Base-by-base conservation (phyloP, 2,888 invertebrate species). In the Chymomyza caudatula region DNA sequence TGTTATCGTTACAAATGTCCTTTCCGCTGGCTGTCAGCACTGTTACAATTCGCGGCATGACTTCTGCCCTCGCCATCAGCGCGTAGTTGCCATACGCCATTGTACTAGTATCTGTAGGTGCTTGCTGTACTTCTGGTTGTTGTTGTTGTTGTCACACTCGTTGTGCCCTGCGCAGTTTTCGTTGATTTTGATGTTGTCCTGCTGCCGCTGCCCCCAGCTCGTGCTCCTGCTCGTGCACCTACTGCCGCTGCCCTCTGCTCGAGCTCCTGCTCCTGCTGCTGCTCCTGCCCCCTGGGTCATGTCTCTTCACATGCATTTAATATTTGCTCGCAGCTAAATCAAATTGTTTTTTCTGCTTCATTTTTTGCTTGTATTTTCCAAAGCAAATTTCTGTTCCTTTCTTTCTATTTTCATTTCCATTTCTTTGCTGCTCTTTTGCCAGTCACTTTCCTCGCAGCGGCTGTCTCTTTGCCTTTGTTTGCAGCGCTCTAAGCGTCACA, bases 1-100 rank as follows among this genome's bases (percentile, higher is more conserved):
- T 81, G 83, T 81, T 82, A 82, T 82, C 82, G 83, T 83, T 82
- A 82, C 82, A 82, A 82, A 82, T 82, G 82, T 78, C 77, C 81
- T 76, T 82, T 82, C 81, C 82, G 81, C 83, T 81, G 82, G 67
- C 81, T 81, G 79, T 83, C 82, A 82, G 83, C 81, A 71, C 69
- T 67, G 77, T 77, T 68, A 71, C 76, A 78, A 80, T 74, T 80
- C 77, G 78, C 82, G 74, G 77, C 69, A 67, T 66, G 73, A 42
- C 55, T 17, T 65, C 69, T 62, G 52, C 56, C 53, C 22, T 63
- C 44, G 56, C 61, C 22, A 13, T 11, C 22, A 42, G 44, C n/a
- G 44, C n/a, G 3, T 53, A 25, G 13, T 25, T 53, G 42, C 42
- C 17, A n/a, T 22, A 13, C n/a, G 42, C 11, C 47, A 15, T 57